Conservation (phyloP, 2,113 vertebrate genomes). For the Ellobius talpinus region DNA sequence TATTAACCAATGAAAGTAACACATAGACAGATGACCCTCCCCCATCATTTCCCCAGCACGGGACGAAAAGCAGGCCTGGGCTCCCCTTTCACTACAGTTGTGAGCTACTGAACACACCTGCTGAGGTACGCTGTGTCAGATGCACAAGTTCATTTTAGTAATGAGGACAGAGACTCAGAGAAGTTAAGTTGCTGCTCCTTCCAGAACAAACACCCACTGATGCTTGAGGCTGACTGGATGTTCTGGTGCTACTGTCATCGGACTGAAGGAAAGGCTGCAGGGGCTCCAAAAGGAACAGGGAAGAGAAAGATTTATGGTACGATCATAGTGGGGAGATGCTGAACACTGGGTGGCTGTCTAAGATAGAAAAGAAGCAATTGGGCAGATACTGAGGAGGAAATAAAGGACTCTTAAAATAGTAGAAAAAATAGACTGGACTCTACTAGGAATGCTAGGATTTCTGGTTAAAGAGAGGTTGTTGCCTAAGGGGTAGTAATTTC, state of each 20-base stretch:
- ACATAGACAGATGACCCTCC: too few species aligned
- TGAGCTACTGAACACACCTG: not conserved
- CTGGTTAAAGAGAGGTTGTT: not conserved
- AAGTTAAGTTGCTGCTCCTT: conserved; percentile 29
- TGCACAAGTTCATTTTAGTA: conserved; percentile 39
- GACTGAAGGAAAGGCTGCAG: not conserved
- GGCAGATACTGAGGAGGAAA: not conserved
- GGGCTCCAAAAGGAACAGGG: not conserved
- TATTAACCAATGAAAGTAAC: too few species aligned
- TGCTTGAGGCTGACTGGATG: not conserved
- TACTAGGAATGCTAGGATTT: not conserved
- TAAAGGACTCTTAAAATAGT: not conserved
- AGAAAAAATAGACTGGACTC: not conserved
- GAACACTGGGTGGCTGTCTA: not conserved
- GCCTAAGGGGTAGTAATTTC: not conserved
- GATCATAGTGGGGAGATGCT: not conserved
- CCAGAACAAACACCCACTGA: conserved; percentile 10
- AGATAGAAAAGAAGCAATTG: not conserved
- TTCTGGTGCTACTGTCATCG: not conserved
- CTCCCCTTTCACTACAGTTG: too few species aligned
- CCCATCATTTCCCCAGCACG: too few species aligned
- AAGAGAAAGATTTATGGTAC: not conserved
- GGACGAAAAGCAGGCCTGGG: too few species aligned
- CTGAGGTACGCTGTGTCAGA: not conserved
- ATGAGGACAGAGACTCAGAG: not conserved